Conservation (phyloP, 2,888 invertebrate genomes). For the Drosophila prostipennis region DNA sequence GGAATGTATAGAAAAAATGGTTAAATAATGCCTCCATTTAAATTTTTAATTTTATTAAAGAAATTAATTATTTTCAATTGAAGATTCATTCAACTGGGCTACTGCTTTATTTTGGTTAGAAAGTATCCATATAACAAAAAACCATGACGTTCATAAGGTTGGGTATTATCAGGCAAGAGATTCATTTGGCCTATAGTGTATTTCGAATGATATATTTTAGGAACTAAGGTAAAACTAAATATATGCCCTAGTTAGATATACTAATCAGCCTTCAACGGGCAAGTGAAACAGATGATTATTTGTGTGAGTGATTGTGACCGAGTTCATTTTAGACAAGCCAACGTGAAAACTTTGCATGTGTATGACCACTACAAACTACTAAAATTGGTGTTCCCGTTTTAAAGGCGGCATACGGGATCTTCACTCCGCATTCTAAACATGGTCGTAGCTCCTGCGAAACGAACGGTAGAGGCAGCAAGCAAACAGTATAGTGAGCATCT, state of each 20-base stretch:
- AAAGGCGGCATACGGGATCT: conserved; percentile 76
- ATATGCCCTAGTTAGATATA: background rate
- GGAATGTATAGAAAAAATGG: background rate
- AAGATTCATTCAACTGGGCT: background rate
- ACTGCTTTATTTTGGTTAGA: background rate
- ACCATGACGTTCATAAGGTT: background rate
- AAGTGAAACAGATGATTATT: conserved; percentile 18
- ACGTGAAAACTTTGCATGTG: conserved; percentile 3
- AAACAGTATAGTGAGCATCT: conserved; percentile 95
- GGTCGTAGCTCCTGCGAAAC: conserved; percentile 96
- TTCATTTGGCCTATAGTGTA: background rate
- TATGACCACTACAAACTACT: conserved; percentile 63
- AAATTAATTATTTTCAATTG: background rate
- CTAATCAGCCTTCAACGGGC: conserved; percentile 26
- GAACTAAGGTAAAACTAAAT: background rate
- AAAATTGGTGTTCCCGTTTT: conserved; percentile 39
- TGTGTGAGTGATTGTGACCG: conserved; percentile 28
- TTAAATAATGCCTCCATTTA: background rate
- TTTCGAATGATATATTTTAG: background rate
- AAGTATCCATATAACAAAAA: background rate
- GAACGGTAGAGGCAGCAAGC: conserved; percentile 97
- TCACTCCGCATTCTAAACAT: conserved; percentile 86
- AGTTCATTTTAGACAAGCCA: conserved; percentile 18
- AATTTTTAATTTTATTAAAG: too few relatives aligned
- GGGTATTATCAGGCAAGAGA: background rate